Evolutionary conservation across 2,888 invertebrate species (phyloP).

Genomic region (Spodoptera exigua): DNA sequence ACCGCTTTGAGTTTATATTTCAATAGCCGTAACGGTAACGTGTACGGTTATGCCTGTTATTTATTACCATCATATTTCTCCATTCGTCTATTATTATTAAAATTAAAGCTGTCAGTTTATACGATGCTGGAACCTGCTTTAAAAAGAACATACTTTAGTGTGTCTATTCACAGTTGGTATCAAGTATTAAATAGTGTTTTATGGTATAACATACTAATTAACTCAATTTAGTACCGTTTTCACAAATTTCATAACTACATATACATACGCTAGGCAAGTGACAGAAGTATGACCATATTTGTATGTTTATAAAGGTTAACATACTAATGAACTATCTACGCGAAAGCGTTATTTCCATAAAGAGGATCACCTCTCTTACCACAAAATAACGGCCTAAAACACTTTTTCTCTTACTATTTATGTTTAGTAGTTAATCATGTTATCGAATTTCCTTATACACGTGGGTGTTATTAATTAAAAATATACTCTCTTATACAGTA

Average conservation of each 20-base stretch:
- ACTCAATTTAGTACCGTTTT: too few relatives aligned
- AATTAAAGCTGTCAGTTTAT: constrained; percentile 39
- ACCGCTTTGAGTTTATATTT: constrained; percentile 52
- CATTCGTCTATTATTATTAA: constrained; percentile 54
- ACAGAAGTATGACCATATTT: too few relatives aligned
- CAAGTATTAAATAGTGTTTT: too few relatives aligned
- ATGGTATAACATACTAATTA: too few relatives aligned
- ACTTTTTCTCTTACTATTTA: too few relatives aligned
- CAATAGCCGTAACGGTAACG: constrained; percentile 53
- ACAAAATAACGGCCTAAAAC: too few relatives aligned
- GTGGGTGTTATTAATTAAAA: background rate
- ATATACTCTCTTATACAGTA: background rate
- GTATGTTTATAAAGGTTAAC: too few relatives aligned
- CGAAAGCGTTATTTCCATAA: too few relatives aligned
- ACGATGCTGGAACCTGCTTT: constrained; percentile 23
- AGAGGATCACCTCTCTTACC: too few relatives aligned
- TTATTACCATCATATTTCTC: constrained; percentile 52
- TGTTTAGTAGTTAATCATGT: constrained; percentile 1
- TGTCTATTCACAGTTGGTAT: background rate
- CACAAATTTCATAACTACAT: too few relatives aligned
- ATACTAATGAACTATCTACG: too few relatives aligned
- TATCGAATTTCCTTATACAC: background rate
- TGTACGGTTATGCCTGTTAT: constrained; percentile 48
- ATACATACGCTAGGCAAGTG: too few relatives aligned
- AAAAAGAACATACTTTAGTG: constrained; percentile 21